Evolutionary conservation across 2,888 invertebrate genomes (phyloP), one percentile per base, ranked within the genome.

Genomic region (Dyspetes luteomarginatus): DNA sequence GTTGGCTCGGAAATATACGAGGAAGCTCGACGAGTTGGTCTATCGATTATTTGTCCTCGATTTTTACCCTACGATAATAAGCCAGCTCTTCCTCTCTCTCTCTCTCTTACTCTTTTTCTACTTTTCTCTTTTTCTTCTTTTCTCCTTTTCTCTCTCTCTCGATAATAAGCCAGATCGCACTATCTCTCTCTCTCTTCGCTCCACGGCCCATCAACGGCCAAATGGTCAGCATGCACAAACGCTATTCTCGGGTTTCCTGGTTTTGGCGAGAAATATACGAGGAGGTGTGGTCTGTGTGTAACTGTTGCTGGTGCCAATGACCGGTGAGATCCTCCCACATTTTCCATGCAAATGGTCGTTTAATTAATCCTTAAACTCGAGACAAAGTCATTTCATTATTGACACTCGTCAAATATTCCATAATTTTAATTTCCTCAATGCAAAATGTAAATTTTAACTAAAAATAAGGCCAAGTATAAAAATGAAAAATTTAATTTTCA

Each of bases 41-140:
- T 88, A 88, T 88, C 88, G 87, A 88, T 88, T 88, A 87, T 87
- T 87, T 86, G 84, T 83, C 86, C 78, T 77, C 78, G 82, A 84
- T 87, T 87, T 82, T 77, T 78, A 81, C 79, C 82, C 80, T 73
- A 72, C 67, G 75, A 75, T 83, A 84, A 82, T 84, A 83, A 82
- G 71, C 64, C 75, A 64, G 69, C 65, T 86, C n/a, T n/a, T n/a
- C n/a, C n/a, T n/a, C n/a, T n/a, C n/a, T n/a, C n/a, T n/a, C n/a
- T n/a, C n/a, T n/a, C n/a, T n/a, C n/a, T n/a, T n/a, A n/a, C n/a
- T n/a, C n/a, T n/a, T n/a, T n/a, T n/a, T n/a, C n/a, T n/a, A n/a
- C n/a, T n/a, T n/a, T n/a, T n/a, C n/a, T n/a, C n/a, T n/a, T n/a
- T n/a, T n/a, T n/a, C n/a, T n/a, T n/a, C n/a, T n/a, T 87, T 87